phyloP scores from a whole-genome alignment of 2,888 invertebrate species.

The Eucera pruinosa region DNA sequence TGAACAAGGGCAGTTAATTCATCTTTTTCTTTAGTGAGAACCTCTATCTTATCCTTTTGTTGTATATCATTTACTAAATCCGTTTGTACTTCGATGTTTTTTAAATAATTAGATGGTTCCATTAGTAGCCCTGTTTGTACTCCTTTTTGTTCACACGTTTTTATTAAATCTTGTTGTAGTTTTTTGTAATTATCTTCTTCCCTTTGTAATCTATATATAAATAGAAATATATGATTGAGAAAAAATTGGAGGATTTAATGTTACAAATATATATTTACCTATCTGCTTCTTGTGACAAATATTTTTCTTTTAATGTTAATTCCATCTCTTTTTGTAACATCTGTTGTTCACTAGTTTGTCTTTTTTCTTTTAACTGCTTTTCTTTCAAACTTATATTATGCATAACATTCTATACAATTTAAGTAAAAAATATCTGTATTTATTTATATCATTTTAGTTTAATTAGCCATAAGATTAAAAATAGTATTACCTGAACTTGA shows the following conservation, averaged over 20 bases:
- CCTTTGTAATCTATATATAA: constrained; percentile 75
- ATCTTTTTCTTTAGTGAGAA: constrained; percentile 75
- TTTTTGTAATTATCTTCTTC: constrained; percentile 73
- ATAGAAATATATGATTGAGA: constrained; percentile 1
- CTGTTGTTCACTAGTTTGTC: constrained; percentile 69
- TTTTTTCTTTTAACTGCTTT: constrained; percentile 73
- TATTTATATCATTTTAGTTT: neutral
- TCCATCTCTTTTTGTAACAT: constrained; percentile 77
- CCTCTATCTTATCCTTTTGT: constrained; percentile 66
- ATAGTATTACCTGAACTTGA: constrained; percentile 73
- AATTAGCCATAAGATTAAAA: neutral
- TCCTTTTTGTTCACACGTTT: constrained; percentile 75
- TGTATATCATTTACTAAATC: constrained; percentile 66
- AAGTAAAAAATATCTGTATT: neutral
- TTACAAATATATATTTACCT: constrained; percentile 66
- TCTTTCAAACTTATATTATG: constrained; percentile 73
- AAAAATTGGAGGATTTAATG: neutral
- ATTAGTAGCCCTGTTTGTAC: constrained; percentile 69
- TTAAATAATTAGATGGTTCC: constrained; percentile 50
- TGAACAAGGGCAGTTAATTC: constrained; percentile 76
- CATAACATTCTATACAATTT: constrained; percentile 74
- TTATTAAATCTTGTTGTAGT: constrained; percentile 77
- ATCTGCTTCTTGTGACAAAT: constrained; percentile 76
- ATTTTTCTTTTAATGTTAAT: constrained; percentile 76
- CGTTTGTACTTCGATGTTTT: constrained; percentile 77